Conservation (phyloP, 2,113 vertebrate genomes). For the Poeciliopsis retropinna region DNA sequence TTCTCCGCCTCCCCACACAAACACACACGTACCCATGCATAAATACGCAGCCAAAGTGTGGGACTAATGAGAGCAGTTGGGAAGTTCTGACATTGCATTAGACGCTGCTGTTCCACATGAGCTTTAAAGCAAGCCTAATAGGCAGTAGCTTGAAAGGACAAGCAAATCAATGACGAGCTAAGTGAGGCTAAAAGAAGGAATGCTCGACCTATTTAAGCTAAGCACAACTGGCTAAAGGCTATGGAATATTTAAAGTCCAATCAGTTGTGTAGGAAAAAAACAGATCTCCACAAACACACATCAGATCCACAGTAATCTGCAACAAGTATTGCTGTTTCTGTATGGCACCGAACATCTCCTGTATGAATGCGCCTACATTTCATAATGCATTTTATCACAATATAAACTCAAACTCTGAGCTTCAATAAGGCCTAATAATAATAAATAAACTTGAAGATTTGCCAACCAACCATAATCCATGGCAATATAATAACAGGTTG, state of each 20-base stretch:
- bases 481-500: not conserved
- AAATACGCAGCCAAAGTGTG: constrained; percentile 36
- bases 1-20: constrained; percentile 18
- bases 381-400: constrained; percentile 27
- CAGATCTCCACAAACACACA: constrained; percentile 4
- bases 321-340: not conserved
- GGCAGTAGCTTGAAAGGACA: constrained; percentile 59
- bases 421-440: constrained; percentile 6
- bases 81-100: constrained; percentile 64
- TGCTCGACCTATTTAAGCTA: constrained; percentile 44
- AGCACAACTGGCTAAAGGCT: constrained; percentile 29
- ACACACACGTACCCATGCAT: constrained; percentile 1
- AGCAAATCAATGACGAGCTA: constrained; percentile 66
- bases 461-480: not conserved
- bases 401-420: not conserved
- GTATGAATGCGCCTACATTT: constrained; percentile 5
- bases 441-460: constrained; percentile 13
- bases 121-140: constrained; percentile 68
- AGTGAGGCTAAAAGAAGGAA: constrained; percentile 58
- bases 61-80: constrained; percentile 60
- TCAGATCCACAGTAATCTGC: not conserved
- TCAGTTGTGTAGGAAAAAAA: constrained; percentile 9
- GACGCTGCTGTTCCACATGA: constrained; percentile 46
- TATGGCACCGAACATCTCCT: constrained; percentile 6
- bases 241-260: constrained; percentile 36